Base-by-base conservation (phyloP, 2,888 invertebrate genomes). In the Pogonocherus hispidulus region DNA sequence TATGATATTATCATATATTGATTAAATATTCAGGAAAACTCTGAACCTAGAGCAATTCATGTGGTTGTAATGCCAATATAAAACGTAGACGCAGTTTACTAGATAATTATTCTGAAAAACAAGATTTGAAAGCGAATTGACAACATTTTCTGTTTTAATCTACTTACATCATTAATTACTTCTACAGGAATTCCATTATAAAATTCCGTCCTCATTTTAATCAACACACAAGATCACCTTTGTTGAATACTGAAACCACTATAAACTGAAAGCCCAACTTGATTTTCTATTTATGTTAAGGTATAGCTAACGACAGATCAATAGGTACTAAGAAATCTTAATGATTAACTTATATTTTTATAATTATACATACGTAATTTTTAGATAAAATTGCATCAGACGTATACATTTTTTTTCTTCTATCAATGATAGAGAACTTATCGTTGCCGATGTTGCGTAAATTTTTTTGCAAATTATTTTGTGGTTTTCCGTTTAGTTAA, bases 111-210 rank as follows among this genome's bases (percentile, higher is more conserved):
- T 5, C 3, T 27, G 8, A 27, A 52, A 52, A 52, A 52, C 16
- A n/a, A 18, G 18, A 32, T 32, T 32, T 32, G 32, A 52, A 52
- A 52, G 9, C 32, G 18, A 32, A 1, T 20, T 11, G 2, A 5
- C n/a, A 47, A 20, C n/a, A 8, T n/a, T 47, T 22, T 9, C 22
- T 23, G 11, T n/a, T 3, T n/a, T n/a, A n/a, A n/a, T n/a, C 5
- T 56, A 56, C 63, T 23, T 56, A 64, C 64, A 44, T 64, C 64
- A 11, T 20, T 27, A 44, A 64, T 56, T n/a, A 63, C 41, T 47
- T 63, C 63, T 14, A 63, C 49, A 9, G n/a, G 9, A 1, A 56
- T 14, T 9, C 64, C 64, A 37, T 55, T 41, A 32, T 49, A 60
- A 20, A 51, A 23, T 41, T 66, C 23, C 8, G 23, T 35, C 22